These are phyloP conservation scores for Nemurella pictetii DNA, from an alignment of 2,888 invertebrate genomes.

Conservation along the genomic window DNA sequence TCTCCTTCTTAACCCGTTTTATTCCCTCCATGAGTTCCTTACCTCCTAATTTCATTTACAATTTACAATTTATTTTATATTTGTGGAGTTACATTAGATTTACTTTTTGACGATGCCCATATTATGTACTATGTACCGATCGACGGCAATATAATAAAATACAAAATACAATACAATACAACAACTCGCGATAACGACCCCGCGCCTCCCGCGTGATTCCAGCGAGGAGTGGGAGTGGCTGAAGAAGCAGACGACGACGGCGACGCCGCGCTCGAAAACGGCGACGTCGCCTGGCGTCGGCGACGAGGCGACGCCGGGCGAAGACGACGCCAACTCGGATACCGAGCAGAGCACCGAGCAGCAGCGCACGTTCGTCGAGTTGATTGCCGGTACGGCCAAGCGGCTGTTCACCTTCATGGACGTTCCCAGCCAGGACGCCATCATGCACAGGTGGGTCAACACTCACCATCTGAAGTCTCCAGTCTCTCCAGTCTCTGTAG, in stretches of 20 bases:
- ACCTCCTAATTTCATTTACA: no score
- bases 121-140: no score
- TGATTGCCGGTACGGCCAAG: slow-evolving; percentile 73
- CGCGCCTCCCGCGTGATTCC: slow-evolving; percentile 47
- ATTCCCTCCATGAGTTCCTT: no score
- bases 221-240: slow-evolving; percentile 97
- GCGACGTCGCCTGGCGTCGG: not conserved
- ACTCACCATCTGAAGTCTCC: not conserved
- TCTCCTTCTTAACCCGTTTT: no score
- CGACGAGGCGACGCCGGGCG: no score
- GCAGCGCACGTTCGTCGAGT: slow-evolving; percentile 78
- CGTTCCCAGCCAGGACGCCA: slow-evolving; percentile 68
- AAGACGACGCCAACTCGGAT: slow-evolving; percentile 48
- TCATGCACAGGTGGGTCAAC: slow-evolving; percentile 59
- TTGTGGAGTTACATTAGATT: no score
- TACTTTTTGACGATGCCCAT: no score
- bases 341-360: slow-evolving; percentile 63
- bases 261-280: slow-evolving; percentile 29
- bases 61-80: no score
- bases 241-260: slow-evolving; percentile 53
- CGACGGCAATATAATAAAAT: no score
- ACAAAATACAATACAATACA: no score
- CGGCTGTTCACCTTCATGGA: slow-evolving; percentile 81
- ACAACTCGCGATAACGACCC: not conserved
- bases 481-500: not conserved